phyloP scores from a whole-genome alignment of 2,113 vertebrate genomes.

The Uropsilus gracilis region DNA sequence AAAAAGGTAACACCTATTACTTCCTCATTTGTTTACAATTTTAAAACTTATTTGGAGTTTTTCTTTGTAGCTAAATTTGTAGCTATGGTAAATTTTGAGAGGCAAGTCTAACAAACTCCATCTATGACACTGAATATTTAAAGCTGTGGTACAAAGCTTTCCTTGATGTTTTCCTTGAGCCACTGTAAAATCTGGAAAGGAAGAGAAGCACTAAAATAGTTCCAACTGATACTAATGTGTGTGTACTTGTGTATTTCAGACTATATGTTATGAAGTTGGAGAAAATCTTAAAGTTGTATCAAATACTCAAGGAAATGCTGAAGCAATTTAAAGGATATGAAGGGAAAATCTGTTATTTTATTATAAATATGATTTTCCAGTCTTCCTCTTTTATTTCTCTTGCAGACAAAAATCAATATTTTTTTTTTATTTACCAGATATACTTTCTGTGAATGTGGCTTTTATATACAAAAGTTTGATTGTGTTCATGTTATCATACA shows the following conservation, averaged over 20 bases:
- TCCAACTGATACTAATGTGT: background rate
- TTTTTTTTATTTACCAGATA: background rate
- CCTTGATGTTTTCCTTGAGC: background rate
- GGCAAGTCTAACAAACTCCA: background rate
- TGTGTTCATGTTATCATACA: background rate
- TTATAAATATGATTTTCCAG: background rate
- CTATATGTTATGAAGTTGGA: background rate
- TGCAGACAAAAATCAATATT: background rate
- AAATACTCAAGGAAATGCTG: background rate
- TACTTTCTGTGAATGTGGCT: background rate
- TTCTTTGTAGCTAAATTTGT: conserved; percentile 14
- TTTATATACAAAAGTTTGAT: background rate
- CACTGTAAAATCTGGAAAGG: background rate
- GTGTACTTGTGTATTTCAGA: background rate
- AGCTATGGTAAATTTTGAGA: background rate
- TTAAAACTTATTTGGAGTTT: background rate
- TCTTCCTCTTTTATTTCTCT: background rate
- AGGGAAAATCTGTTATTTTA: background rate
- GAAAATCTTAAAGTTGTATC: background rate
- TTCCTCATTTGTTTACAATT: background rate
- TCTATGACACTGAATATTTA: background rate
- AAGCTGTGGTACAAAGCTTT: background rate
- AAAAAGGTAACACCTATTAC: background rate
- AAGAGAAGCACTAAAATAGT: background rate
- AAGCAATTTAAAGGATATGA: background rate